Conservation (phyloP, 2,113 vertebrate species). For the Grammomys dolichurus region DNA sequence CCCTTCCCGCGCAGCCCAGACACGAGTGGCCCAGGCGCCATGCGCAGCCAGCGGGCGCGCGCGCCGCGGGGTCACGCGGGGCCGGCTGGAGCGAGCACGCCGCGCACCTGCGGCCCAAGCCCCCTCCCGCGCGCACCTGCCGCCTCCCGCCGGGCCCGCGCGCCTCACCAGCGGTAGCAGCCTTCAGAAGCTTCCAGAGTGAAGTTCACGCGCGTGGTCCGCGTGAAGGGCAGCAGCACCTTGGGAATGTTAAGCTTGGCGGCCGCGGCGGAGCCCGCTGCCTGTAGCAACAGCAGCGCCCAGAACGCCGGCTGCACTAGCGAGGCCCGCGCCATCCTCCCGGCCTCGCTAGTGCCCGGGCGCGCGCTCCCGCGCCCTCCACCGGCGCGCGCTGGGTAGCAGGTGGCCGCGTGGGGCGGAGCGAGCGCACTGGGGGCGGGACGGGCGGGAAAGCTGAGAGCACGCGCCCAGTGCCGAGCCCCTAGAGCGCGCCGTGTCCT, state of each 20-base stretch:
- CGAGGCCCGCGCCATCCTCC: slow-evolving; percentile 74
- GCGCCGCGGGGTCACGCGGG: background rate
- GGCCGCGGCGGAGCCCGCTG: slow-evolving; percentile 60
- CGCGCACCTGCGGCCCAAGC: background rate
- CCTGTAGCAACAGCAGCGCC: background rate
- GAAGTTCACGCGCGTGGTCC: slow-evolving; percentile 93
- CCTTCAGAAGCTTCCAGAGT: slow-evolving; percentile 95
- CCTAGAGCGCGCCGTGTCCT: background rate
- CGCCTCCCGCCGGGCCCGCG: background rate
- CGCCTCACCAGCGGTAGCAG: slow-evolving; percentile 96
- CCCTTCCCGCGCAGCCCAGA: background rate
- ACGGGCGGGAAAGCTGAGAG: background rate
- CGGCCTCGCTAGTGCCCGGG: slow-evolving; percentile 41
- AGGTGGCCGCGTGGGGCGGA: slow-evolving; percentile 69
- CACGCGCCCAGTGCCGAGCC: background rate
- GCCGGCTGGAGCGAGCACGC: background rate
- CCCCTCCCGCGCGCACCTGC: background rate
- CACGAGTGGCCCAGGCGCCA: background rate
- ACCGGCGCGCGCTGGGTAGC: slow-evolving; percentile 40
- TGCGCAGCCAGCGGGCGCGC: fast-evolving
- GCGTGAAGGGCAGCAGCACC: slow-evolving; percentile 94
- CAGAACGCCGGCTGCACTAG: background rate
- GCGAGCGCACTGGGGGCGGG: background rate
- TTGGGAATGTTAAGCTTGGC: slow-evolving; percentile 96
- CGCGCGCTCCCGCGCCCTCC: slow-evolving; percentile 19